phyloP scores from a whole-genome alignment of 2,797 vertebrate genomes.

The Paguma larvata region DNA sequence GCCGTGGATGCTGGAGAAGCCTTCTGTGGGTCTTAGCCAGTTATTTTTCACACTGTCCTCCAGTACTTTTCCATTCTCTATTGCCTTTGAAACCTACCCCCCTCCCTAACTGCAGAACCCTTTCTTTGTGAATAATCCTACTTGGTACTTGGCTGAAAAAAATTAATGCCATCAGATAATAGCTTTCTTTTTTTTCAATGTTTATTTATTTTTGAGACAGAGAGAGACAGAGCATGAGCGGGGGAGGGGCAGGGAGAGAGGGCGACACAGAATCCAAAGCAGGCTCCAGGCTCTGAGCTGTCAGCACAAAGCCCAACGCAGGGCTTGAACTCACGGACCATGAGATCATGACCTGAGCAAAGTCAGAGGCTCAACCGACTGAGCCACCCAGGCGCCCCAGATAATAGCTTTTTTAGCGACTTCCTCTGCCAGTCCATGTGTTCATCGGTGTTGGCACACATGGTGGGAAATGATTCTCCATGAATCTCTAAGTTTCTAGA shows the following conservation, averaged over 20 bases:
- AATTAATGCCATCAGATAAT: neutral
- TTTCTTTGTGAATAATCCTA: neutral
- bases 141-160: neutral
- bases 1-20: neutral
- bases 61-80: neutral
- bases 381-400: no score
- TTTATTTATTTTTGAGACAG: no score
- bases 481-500: neutral
- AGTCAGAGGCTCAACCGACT: no score
- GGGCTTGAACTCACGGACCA: no score
- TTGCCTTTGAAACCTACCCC: neutral
- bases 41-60: neutral
- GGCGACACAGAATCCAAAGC: no score
- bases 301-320: no score
- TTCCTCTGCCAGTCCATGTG: neutral
- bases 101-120: neutral
- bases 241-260: no score
- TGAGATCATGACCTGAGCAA: no score
- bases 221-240: no score
- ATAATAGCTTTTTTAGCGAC: no score
- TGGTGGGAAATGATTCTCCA: neutral
- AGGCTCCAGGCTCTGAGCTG: no score
- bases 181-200: neutral
- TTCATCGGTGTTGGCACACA: neutral
- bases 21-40: neutral